Percentiles rank a stretch among this genome's conserved stretches.
Evolutionary conservation across 2,113 vertebrate species (phyloP).

Genomic region (Xyliphius kryptos): DNA sequence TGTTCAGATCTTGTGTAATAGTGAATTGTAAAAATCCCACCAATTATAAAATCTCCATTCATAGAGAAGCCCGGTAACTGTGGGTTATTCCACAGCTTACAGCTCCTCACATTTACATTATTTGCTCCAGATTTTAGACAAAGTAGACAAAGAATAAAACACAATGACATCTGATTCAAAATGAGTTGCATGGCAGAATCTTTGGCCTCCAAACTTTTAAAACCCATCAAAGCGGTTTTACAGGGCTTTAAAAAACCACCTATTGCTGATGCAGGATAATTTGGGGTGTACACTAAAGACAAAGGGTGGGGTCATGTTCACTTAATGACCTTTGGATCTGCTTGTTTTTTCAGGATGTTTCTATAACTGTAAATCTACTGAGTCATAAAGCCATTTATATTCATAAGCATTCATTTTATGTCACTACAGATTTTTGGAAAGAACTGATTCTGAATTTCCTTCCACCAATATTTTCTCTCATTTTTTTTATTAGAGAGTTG

Average conservation of each 20-base stretch:
- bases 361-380: constrained; percentile 17
- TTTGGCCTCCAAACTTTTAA: not conserved
- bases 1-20: constrained; percentile 35
- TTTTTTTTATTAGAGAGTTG: no score
- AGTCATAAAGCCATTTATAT: no score
- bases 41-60: constrained; percentile 55
- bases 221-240: constrained; percentile 21
- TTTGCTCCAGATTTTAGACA: no score
- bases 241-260: constrained; percentile 10
- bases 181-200: not conserved
- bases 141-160: no score
- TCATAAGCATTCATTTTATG: no score
- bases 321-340: constrained; percentile 9
- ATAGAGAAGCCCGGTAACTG: constrained; percentile 43
- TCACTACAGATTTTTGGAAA: no score
- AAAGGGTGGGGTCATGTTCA: not conserved
- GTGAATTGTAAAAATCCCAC: constrained; percentile 54
- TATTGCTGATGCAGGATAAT: constrained; percentile 50
- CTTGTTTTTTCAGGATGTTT: constrained; percentile 7
- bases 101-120: no score
- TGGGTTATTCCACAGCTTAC: constrained; percentile 3
- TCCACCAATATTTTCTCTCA: no score
- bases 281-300: constrained; percentile 40
- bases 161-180: not conserved
- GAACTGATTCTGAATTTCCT: no score